Conservation (phyloP, 2,888 invertebrate genomes). For the Chloroclysta siterata region DNA sequence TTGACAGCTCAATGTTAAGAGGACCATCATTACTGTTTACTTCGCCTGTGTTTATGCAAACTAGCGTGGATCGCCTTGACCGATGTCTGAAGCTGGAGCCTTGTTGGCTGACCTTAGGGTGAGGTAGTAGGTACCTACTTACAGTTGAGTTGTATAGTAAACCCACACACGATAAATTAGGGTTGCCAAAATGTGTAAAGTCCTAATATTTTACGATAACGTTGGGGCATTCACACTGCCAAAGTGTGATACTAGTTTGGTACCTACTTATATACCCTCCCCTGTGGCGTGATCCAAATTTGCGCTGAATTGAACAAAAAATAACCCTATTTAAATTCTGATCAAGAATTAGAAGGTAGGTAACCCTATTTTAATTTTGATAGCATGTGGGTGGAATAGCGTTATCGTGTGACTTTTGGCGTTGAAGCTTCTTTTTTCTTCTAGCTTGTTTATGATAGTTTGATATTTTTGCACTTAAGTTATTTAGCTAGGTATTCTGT, state of each 20-base stretch:
- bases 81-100: slow-evolving; percentile 26
- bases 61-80: slow-evolving; percentile 33
- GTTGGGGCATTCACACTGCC: too few species aligned
- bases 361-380: background rate
- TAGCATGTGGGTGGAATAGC: background rate
- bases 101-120: slow-evolving; percentile 29
- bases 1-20: slow-evolving; percentile 29
- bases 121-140: slow-evolving; percentile 7
- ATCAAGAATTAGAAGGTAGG: too few species aligned
- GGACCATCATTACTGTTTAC: slow-evolving; percentile 23
- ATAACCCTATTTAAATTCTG: too few species aligned
- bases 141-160: background rate
- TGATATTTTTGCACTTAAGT: background rate
- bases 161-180: background rate
- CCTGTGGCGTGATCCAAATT: too few species aligned
- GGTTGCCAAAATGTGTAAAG: background rate
- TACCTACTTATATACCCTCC: too few species aligned
- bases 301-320: too few species aligned
- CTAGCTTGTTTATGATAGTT: background rate
- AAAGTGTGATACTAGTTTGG: too few species aligned
- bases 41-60: slow-evolving; percentile 15
- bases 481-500: too few species aligned
- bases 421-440: background rate
- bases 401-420: background rate
- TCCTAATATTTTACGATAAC: background rate